Base-by-base conservation (phyloP, 2,797 vertebrate species). In the Epinephelus coioides region DNA sequence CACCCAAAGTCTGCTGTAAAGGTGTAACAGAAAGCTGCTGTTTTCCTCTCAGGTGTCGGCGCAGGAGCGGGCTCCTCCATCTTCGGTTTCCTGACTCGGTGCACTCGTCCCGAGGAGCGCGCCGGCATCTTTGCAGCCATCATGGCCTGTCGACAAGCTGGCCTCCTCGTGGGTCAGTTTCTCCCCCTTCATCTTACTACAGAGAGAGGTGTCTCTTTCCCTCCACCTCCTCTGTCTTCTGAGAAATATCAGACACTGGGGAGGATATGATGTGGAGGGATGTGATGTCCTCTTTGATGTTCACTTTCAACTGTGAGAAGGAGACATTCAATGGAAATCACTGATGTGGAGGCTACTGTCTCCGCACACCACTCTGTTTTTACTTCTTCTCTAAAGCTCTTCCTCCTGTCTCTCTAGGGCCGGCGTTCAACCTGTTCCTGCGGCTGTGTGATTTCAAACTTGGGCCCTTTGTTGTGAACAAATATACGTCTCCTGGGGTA, bases 341-440 rank as follows among this genome's bases (percentile, higher is more conserved):
- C 71, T 21, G 47, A 75, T 76, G 72, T 69, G 83, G 60, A 77
- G 74, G 77, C 78, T 75, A 19, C 66, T 62, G 69, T 82, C 83
- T 88, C 57, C 59, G 62, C 79, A 78, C 65, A 70, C 79, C 70
- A 43, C 73, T 87, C 87, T 53, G 72, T 77, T 81, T 78, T 66
- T 67, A 59, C 60, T 70, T 54, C 61, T 44, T 77, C 76, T 88
- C 84, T 81, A 77, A 86, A 86, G 76, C 15, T 18, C 86, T 86
- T 82, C 84, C 55, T 87, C 71, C 50, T 74, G 66, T 92, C 76
- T 92, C 87, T 88, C 85, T 85, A 96, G 95, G 95, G 74, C 95
- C 95, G 25, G 95, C 94, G 38, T 97, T 96, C 93, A 97, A 97
- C 90, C 89, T 97, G 79, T 97, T 97, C 91, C 90, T 97, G 86